Base-by-base conservation (phyloP, 92 coral and sea anemone genomes). In the Siderastrea siderea region DNA sequence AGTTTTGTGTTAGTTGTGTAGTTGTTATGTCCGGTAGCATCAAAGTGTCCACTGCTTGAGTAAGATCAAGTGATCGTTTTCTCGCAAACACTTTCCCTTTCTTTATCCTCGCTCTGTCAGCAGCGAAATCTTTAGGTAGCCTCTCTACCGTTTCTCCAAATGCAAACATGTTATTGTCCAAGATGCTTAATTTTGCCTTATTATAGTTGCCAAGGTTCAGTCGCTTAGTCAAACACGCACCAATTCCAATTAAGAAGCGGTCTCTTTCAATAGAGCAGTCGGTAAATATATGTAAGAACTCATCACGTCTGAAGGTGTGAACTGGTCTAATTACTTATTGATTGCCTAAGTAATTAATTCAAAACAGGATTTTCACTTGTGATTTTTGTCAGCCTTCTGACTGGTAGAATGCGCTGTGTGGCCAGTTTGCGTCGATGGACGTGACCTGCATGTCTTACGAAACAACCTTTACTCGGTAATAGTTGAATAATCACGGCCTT, bases 21-120 rank as follows among this genome's bases (percentile, higher is more conserved):
- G 93, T 89, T 60, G 87, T 67, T 10, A 92, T 92, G 79, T 89
- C 76, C 44, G 95, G 95, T 26, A 92, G 71, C 47, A 80, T 76
- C 1, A 90, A 60, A 47, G 77, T 64, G 43, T 71, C 72, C 7
- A 51, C 69, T 66, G 79, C 69, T 74, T 88, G 79, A 52, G 68
- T 17, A 15, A 85, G 70, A 17, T 49, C 74, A 61, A 80, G 51
- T 58, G 91, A 79, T 75, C 61, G 66, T 46, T 83, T 63, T 69
- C 80, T 77, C 38, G 84, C 84, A 1, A 89, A 82, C 6, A 71
- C 83, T 48, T 84, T 89, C 6, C 95, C 95, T 81, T 85, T 92
- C 78, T 78, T 84, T 1, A 86, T 47, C 63, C 83, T 78, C 47
- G 88, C 85, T 38, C 89, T 81, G 2, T 85, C 72, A 7, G 75